Conservation (phyloP, 2,888 invertebrate species). For the Drosophila greeni region DNA sequence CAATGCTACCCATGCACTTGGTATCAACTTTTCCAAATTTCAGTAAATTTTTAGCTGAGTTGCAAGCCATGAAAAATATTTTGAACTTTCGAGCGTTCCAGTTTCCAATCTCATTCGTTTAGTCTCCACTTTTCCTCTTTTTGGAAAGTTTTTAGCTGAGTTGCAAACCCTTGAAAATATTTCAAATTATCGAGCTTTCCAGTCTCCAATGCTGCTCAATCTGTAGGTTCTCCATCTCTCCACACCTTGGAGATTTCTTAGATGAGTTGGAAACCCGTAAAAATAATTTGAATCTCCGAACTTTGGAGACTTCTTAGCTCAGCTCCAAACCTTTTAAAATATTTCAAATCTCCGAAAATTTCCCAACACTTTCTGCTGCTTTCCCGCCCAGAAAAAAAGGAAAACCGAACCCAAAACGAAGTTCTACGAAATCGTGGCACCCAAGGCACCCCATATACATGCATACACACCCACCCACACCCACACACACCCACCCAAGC, state of each 20-base stretch:
- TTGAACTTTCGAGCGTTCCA: too few species aligned
- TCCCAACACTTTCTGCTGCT: not conserved
- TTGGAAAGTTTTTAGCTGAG: not conserved
- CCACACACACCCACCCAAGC: too few species aligned
- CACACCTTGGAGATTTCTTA: not conserved
- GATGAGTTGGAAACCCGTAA: not conserved
- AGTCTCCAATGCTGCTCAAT: too few species aligned
- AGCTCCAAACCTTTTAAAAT: not conserved
- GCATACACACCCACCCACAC: not conserved
- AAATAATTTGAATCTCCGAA: slow-evolving; percentile 1
- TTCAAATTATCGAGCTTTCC: slow-evolving; percentile 3
- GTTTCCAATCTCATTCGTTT: too few species aligned
- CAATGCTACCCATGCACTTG: too few species aligned
- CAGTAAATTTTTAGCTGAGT: too few species aligned
- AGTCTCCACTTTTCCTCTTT: not conserved
- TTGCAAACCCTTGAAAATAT: not conserved
- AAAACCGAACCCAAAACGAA: slow-evolving; percentile 13
- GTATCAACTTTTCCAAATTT: too few species aligned
- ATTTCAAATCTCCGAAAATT: slow-evolving; percentile 1
- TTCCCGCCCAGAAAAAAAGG: not conserved
- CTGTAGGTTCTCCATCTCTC: not conserved
- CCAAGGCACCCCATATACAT: not conserved
- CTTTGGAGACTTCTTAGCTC: not conserved
- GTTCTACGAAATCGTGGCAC: slow-evolving; percentile 4
- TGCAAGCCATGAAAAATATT: too few species aligned